Evolutionary conservation across 1,140 invertebrate species (phyloP), one percentile per base, ranked within the genome.

Genomic region (Meloidogyne floridensis): DNA sequence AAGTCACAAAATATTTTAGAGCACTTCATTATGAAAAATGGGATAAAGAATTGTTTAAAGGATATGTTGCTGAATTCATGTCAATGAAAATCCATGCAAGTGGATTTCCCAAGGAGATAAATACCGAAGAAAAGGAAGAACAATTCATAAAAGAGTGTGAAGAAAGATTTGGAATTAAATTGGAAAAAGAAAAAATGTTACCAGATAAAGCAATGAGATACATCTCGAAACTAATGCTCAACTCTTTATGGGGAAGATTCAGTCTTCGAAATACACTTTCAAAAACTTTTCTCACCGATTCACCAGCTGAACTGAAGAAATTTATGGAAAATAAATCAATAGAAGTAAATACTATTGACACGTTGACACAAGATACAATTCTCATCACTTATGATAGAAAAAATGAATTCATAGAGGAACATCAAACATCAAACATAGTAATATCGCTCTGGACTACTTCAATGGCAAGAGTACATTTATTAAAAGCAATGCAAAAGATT

Each of bases 401-500:
- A 43, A 20, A 10, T 5, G 72, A 74, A 51, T 74, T 13, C 3
- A 74, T 74, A 47, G 72, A 74, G n/a, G 72, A 74, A 51, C 72
- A 74, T 18, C 43, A 15, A 2, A 47, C 43, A 11, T 74, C 72
- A 10, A 74, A 74, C 6, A 74, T 74, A n/a, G 71, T 20, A 9
- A 72, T 72, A 42, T 72, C 71, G 0, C 71, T 72, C 8, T 72
- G 71, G 71, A 72, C 71, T 42, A 72, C 71, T 1, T 72, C 71
- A 9, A 43, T 43, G 32, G 71, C 71, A 13, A 8, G 71, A 8
- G 20, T 72, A 1, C 8, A 42, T 20, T 43, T 72, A 1, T 43
- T 72, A 9, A 72, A 72, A 72, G 71, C 71, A 20, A 72, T 72
- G 71, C 71, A 72, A 43, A 72, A 72, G 2, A 32, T 32, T 32